Evolutionary conservation across 2,113 vertebrate species (phyloP), one percentile per base, ranked within the genome.

Genomic region (Gobio gobio): DNA sequence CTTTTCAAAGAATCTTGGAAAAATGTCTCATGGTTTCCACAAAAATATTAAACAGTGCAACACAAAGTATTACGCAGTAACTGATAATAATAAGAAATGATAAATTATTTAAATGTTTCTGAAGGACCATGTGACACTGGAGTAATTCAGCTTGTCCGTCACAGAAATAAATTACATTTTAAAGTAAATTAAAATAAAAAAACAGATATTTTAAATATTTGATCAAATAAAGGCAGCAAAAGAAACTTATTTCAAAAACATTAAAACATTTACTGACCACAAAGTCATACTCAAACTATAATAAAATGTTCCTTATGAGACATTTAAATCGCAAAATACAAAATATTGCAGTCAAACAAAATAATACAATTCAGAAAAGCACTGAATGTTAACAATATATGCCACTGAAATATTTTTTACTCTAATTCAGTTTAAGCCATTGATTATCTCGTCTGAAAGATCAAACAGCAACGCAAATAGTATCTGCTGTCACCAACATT

Each of bases 401-500:
- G 68, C 0, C 36, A n/a, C 2, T 45, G 36, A 14, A 16, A 40
- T 22, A 8, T 70, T 43, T 72, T 72, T n/a, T 5, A 2, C 40
- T 45, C 18, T 45, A 68, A 68, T 45, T n/a, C 4, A 43, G 68
- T 43, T 43, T 72, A 12, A 45, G 68, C 68, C 10, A 72, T n/a
- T 45, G 70, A 73, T 47, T 73, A 73, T 73, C 70, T 47, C 12
- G 1, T 45, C 43, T 47, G 43, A 73, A 73, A 47, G 43, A 16
- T n/a, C n/a, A 73, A 73, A 77, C 26, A 56, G 29, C 9, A 7
- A 56, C 49, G n/a, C 51, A 56, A 77, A 58, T 14, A 77, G 51
- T 29, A 77, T 56, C 51, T 77, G 51, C 75, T 56, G 29, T 58
- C 75, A 77, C 10, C 29, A 40, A 36, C 56, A 78, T 40, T 59